phyloP scores from a whole-genome alignment of 2,113 vertebrate species.

The Synodontis membranacea region DNA sequence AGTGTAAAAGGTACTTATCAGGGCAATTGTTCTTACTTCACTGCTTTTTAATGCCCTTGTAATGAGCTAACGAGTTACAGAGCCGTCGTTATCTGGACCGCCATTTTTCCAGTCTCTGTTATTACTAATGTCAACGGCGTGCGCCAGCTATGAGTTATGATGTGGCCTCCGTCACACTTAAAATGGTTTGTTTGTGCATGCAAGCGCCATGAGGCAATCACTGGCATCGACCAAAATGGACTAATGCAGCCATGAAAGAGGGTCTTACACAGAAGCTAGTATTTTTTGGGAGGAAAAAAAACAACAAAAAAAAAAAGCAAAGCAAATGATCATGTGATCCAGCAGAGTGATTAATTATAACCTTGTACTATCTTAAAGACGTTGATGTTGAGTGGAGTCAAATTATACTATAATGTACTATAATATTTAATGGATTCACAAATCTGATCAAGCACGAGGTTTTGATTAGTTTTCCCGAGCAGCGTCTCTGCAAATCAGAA shows the following conservation, averaged over 20 bases:
- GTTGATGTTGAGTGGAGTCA: background rate
- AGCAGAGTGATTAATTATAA: background rate
- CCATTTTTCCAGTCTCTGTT: conserved; percentile 32
- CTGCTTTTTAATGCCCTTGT: conserved; percentile 23
- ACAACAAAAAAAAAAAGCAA: background rate
- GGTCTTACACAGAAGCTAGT: background rate
- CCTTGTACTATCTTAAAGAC: background rate
- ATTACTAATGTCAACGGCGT: conserved; percentile 37
- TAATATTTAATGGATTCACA: background rate
- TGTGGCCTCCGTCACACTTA: conserved; percentile 33
- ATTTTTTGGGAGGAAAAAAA: no score
- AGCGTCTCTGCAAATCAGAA: background rate
- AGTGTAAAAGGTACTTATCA: conserved; percentile 38
- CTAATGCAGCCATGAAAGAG: conserved; percentile 11
- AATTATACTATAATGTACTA: background rate
- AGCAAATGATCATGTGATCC: background rate
- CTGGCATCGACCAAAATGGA: conserved; percentile 11
- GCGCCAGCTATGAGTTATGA: conserved; percentile 40
- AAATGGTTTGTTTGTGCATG: conserved; percentile 49
- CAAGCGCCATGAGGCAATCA: conserved; percentile 39
- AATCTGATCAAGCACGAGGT: background rate
- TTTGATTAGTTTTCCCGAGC: background rate
- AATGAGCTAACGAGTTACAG: conserved; percentile 44
- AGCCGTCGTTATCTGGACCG: conserved; percentile 39
- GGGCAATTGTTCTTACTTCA: conserved; percentile 32